Percentiles rank a stretch among this genome's conserved stretches.
phyloP scores from a whole-genome alignment of 2,888 invertebrate genomes.

The Coelopa pilipes region DNA sequence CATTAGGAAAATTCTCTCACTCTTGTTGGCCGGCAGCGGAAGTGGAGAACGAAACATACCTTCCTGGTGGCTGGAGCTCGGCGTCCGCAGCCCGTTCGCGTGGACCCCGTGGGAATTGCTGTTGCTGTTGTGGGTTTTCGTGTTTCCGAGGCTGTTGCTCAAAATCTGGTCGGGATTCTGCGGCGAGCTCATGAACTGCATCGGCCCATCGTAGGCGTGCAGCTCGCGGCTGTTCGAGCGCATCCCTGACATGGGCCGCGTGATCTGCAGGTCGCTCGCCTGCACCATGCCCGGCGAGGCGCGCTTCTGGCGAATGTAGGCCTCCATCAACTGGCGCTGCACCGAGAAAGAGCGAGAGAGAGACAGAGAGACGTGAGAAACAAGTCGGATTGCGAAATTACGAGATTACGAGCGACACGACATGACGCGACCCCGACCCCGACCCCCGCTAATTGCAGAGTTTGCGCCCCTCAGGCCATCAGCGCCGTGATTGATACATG shows the following conservation, averaged over 20 bases:
- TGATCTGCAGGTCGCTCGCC: slow-evolving; percentile 82
- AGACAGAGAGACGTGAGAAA: neutral
- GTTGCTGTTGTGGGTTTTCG: slow-evolving; percentile 69
- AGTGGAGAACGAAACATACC: slow-evolving; percentile 34
- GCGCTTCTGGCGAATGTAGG: slow-evolving; percentile 87
- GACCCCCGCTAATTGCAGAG: too few species aligned
- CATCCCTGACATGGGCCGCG: slow-evolving; percentile 79
- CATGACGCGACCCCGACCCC: neutral
- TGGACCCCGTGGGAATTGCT: slow-evolving; percentile 25
- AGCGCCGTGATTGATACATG: too few species aligned
- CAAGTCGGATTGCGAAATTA: too few species aligned
- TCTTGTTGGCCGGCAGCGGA: neutral
- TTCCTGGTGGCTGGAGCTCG: slow-evolving; percentile 33
- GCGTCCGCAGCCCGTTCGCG: slow-evolving; percentile 25
- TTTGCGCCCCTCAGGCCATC: too few species aligned
- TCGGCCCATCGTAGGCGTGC: slow-evolving; percentile 81
- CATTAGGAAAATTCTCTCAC: neutral
- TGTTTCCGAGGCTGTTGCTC: slow-evolving; percentile 56
- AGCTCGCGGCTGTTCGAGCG: slow-evolving; percentile 70
- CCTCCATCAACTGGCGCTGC: slow-evolving; percentile 87
- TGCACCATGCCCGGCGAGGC: slow-evolving; percentile 88
- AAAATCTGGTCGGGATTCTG: slow-evolving; percentile 84
- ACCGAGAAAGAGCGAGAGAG: slow-evolving; percentile 41
- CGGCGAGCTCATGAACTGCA: slow-evolving; percentile 85
- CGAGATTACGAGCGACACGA: too few species aligned